Evolutionary conservation across 2,888 invertebrate species (phyloP), one percentile per base, ranked within the genome.

Genomic region (Iphiclides podalirius): DNA sequence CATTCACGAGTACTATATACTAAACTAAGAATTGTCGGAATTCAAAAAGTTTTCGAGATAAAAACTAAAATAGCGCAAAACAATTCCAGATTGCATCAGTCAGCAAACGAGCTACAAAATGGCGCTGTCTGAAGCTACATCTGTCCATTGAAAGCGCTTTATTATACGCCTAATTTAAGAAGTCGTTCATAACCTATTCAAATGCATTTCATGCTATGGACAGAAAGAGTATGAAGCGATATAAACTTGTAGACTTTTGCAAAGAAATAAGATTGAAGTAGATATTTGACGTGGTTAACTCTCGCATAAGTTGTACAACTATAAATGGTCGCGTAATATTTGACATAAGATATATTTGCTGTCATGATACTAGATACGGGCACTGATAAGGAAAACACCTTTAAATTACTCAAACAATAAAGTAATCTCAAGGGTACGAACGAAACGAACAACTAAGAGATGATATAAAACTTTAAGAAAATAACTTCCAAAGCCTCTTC

Each of bases 71-170:
- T 55, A 52, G 52, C 54, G 70, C 63, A 78, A 79, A 71, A 61
- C 64, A 61, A 60, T 52, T 47, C 55, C 57, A 56, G 63, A 74
- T 86, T 85, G 79, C 82, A 79, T 85, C 85, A 85, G 72, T 76
- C 79, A 83, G 84, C 85, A 70, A 63, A 67, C 54, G 57, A 51
- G 62, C 58, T 31, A 84, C 87, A 88, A 88, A 86, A 88, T 88
- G 88, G 88, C 88, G 88, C 79, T 86, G 75, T 67, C 63, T 67
- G 55, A 58, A 53, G 57, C 61, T 50, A 44, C 44, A 39, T 47
- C 53, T 64, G 64, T 66, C 61, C 60, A 67, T 65, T 63, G 73
- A 82, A 85, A 87, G 87, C 87, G 87, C 87, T 88, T 79, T 80
- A 86, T 70, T 75, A 79, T 38, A 57, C 76, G 70, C 63, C 74